Evolutionary conservation across 2,797 vertebrate species (phyloP).

Genomic region (Micromesistius poutassou): DNA sequence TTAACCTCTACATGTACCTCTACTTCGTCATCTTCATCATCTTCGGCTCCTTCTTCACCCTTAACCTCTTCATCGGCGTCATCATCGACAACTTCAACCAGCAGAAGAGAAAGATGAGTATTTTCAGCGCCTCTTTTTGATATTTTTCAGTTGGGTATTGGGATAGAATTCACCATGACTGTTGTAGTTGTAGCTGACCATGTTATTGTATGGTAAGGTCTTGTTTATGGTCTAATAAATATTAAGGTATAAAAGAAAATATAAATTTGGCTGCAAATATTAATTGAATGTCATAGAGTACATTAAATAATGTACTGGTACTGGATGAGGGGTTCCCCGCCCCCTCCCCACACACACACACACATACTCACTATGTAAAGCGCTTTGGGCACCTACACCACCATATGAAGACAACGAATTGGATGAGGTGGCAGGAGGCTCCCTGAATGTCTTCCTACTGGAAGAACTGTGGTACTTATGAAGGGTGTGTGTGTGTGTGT

Average conservation of each 20-base stretch:
- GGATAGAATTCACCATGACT: no score
- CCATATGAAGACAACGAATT: no score
- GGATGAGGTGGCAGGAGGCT: no score
- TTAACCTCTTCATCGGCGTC: constrained; percentile 98
- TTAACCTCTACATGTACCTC: constrained; percentile 95
- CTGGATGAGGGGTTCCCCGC: no score
- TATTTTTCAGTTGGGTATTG: neutral
- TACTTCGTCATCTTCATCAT: constrained; percentile 99
- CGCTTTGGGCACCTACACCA: no score
- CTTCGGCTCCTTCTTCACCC: constrained; percentile 97
- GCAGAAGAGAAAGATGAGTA: constrained; percentile 99
- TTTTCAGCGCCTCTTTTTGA: constrained; percentile 10
- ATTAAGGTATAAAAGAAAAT: no score
- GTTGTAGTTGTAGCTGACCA: no score
- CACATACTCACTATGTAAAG: no score
- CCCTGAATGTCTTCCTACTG: neutral
- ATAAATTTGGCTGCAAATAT: no score
- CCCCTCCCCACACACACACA: neutral
- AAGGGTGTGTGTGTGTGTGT: constrained; percentile 24
- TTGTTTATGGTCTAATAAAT: no score
- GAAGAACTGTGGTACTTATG: neutral
- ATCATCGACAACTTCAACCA: constrained; percentile 99
- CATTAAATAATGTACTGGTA: no score
- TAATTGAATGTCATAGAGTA: neutral
- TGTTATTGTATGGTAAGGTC: no score